Percentiles rank a stretch among this genome's conserved stretches.
These are phyloP conservation scores for Galaxias olidus DNA, from an alignment of 2,797 vertebrate genomes.

Conservation along the genomic window DNA sequence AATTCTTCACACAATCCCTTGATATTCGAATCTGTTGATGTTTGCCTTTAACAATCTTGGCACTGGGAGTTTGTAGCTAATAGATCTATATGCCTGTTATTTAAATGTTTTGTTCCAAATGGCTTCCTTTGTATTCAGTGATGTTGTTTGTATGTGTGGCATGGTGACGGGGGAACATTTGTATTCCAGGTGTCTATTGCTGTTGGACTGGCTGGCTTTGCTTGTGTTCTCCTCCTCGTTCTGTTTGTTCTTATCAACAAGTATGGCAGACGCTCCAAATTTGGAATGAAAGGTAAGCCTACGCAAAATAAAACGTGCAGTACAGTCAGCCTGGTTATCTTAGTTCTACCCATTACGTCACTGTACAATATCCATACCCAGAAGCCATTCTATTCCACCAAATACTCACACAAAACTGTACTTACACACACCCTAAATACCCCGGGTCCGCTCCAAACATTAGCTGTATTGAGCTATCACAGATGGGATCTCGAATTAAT, in stretches of 20 bases:
- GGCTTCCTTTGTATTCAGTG: no score
- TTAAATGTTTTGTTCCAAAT: no score
- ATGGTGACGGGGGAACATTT: no score
- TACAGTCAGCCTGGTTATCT: slow-evolving; percentile 31
- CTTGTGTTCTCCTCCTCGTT: slow-evolving; percentile 91
- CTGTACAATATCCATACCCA: slow-evolving; percentile 20
- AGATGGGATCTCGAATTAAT: slow-evolving; percentile 50
- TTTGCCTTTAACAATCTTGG: no score
- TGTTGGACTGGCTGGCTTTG: slow-evolving; percentile 92
- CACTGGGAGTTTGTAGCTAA: no score
- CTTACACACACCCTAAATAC: slow-evolving; percentile 37
- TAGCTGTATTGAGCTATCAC: slow-evolving; percentile 19
- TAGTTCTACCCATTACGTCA: slow-evolving; percentile 54
- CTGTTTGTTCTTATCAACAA: slow-evolving; percentile 99
- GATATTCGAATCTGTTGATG: slow-evolving; percentile 1
- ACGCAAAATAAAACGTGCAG: slow-evolving; percentile 21
- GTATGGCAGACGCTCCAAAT: slow-evolving; percentile 95
- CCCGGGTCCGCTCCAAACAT: neutral
- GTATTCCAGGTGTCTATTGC: slow-evolving; percentile 89
- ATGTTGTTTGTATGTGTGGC: no score
- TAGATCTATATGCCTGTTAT: no score
- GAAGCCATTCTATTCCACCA: neutral
- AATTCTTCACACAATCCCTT: slow-evolving; percentile 26
- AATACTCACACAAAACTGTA: slow-evolving; percentile 6
- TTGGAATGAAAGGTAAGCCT: slow-evolving; percentile 96